Conservation (phyloP, 2,888 invertebrate genomes). For the Spilarctia lutea region DNA sequence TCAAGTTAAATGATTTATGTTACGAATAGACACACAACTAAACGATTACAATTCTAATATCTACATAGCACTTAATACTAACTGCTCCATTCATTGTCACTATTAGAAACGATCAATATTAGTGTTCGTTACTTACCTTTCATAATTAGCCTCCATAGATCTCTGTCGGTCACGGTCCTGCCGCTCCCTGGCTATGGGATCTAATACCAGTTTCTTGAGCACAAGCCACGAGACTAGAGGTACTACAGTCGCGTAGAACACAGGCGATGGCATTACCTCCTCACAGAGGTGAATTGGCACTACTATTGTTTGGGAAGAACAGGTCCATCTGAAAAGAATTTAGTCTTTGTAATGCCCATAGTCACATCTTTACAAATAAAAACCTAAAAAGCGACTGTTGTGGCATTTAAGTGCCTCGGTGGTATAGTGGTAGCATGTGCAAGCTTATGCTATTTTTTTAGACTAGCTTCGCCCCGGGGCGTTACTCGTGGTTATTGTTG, state of each 20-base stretch:
- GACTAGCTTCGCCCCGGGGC: too few species aligned
- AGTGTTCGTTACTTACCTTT: constrained; percentile 76
- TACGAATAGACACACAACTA: too few species aligned
- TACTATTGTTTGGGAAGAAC: constrained; percentile 95
- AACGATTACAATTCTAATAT: too few species aligned
- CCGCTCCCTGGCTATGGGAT: constrained; percentile 93
- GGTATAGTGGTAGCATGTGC: too few species aligned
- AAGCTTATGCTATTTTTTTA: too few species aligned
- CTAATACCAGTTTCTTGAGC: constrained; percentile 94
- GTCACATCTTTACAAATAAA: neutral
- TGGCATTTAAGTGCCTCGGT: too few species aligned
- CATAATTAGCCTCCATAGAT: constrained; percentile 92
- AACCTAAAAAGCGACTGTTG: too few species aligned
- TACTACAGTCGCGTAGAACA: constrained; percentile 97
- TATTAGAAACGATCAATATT: neutral
- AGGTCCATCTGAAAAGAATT: constrained; percentile 88
- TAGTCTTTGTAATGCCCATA: neutral
- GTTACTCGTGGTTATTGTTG: too few species aligned
- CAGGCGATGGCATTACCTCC: constrained; percentile 94
- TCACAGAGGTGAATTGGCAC: constrained; percentile 97
- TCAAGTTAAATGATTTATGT: too few species aligned
- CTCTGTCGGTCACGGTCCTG: constrained; percentile 93
- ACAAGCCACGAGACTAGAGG: constrained; percentile 93
- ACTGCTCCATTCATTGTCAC: too few species aligned
- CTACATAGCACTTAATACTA: neutral